A percentile compares a stretch with the other conserved stretches of the same genome.
These are phyloP conservation scores for Crotalus adamanteus DNA, from an alignment of 2,797 vertebrate species.

Conservation along the genomic window DNA sequence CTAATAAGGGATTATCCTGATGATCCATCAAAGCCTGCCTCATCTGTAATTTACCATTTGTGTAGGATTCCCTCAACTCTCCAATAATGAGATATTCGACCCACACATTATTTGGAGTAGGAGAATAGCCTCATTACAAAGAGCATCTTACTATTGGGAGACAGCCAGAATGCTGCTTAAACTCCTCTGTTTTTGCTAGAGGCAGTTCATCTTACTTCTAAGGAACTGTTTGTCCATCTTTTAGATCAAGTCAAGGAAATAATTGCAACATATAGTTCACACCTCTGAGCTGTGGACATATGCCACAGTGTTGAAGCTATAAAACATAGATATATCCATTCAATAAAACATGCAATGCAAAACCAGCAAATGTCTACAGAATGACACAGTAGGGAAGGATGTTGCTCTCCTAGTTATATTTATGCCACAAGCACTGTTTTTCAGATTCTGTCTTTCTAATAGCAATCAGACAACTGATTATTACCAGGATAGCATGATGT, in stretches of 20 bases:
- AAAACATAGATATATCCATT: not conserved
- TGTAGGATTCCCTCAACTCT: not conserved
- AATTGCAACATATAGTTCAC: not conserved
- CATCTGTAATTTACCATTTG: not conserved
- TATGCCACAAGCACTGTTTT: not conserved
- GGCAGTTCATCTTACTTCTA: not conserved
- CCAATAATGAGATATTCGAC: not conserved
- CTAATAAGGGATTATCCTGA: conserved; percentile 59
- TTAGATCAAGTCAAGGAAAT: not conserved
- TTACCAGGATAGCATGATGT: not conserved
- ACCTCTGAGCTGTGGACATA: not conserved
- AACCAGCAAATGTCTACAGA: not conserved
- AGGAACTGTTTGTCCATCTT: not conserved
- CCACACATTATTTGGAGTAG: not conserved
- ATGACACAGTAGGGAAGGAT: not conserved
- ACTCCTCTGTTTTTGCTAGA: not conserved
- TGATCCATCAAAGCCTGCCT: conserved; percentile 8
- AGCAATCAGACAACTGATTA: not conserved
- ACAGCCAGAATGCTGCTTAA: not conserved
- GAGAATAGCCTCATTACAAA: not conserved
- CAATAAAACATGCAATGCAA: not conserved
- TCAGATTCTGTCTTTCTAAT: not conserved
- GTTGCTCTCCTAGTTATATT: not conserved
- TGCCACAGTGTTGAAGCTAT: not conserved
- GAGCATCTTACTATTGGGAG: not conserved